Percentiles rank a stretch among this genome's conserved stretches.
Evolutionary conservation across 2,797 vertebrate species (phyloP).

Genomic region (Acridotheres tristis): DNA sequence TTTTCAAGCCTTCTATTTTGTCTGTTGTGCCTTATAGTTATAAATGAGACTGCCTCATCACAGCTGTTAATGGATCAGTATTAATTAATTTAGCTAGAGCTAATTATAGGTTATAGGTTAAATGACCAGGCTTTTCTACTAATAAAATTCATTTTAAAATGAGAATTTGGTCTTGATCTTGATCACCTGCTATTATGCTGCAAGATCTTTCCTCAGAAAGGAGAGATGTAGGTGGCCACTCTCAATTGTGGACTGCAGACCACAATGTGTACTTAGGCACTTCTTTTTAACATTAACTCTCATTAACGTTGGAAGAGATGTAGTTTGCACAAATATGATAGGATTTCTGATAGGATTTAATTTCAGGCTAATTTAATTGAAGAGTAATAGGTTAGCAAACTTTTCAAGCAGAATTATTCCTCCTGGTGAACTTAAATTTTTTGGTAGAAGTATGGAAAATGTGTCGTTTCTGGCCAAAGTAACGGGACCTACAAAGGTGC

Average conservation of each 20-base stretch:
- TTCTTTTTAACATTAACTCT: neutral
- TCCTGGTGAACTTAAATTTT: neutral
- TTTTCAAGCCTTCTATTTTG: neutral
- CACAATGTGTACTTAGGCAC: neutral
- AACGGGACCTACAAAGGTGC: accelerated
- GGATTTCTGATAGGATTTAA: neutral
- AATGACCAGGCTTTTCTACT: neutral
- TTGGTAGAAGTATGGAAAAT: neutral
- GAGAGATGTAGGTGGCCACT: neutral
- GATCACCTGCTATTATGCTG: neutral
- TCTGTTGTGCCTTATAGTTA: neutral
- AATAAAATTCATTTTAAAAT: neutral
- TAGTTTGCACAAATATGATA: neutral
- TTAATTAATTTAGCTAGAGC: neutral
- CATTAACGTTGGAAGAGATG: neutral
- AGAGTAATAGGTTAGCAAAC: neutral
- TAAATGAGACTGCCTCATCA: neutral
- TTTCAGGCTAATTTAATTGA: neutral
- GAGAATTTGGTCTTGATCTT: neutral
- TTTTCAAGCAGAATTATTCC: neutral
- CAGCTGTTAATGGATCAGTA: neutral
- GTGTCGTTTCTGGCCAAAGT: neutral
- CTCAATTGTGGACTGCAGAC: neutral
- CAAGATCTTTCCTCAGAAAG: neutral
- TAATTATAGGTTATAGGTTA: neutral